A percentile compares a stretch with the other conserved stretches of the same genome.
Evolutionary conservation across 2,888 invertebrate species (phyloP).

Genomic region (Hydropsyche betteni): DNA sequence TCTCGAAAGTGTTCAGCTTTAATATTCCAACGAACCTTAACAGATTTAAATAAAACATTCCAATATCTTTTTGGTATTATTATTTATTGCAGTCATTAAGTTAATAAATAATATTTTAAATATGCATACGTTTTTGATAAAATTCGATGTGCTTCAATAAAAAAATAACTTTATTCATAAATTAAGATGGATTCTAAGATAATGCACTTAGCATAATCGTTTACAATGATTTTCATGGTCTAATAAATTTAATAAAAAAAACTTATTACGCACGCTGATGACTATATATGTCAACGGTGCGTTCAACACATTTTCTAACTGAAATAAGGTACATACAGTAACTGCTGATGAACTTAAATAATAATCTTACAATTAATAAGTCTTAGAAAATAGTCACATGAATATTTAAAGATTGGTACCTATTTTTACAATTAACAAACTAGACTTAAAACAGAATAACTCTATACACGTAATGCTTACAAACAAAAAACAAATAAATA

Average conservation of each 20-base stretch:
- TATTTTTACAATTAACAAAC: constrained; percentile 34
- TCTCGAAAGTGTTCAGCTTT: too few relatives aligned
- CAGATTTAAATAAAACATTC: neutral
- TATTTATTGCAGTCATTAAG: constrained; percentile 1
- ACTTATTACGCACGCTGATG: constrained; percentile 39
- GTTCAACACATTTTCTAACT: constrained; percentile 36
- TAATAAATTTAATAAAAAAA: constrained; percentile 35
- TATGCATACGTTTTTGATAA: constrained; percentile 52
- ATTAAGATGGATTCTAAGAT: neutral
- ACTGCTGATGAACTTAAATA: constrained; percentile 36
- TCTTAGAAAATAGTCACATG: constrained; percentile 42
- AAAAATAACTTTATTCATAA: neutral
- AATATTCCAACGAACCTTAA: too few relatives aligned
- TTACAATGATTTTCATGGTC: constrained; percentile 35
- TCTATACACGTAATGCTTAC: neutral
- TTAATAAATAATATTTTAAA: constrained; percentile 53
- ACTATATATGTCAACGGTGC: constrained; percentile 39
- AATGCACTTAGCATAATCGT: constrained; percentile 4
- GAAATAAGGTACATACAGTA: constrained; percentile 42
- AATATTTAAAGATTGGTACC: constrained; percentile 49
- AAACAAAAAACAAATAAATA: constrained; percentile 50
- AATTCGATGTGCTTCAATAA: too few relatives aligned
- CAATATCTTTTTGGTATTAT: constrained; percentile 6
- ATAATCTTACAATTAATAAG: constrained; percentile 22
- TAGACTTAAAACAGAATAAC: constrained; percentile 18